Evolutionary conservation across 2,888 invertebrate genomes (phyloP).

Genomic region (Epistrophe eligans): DNA sequence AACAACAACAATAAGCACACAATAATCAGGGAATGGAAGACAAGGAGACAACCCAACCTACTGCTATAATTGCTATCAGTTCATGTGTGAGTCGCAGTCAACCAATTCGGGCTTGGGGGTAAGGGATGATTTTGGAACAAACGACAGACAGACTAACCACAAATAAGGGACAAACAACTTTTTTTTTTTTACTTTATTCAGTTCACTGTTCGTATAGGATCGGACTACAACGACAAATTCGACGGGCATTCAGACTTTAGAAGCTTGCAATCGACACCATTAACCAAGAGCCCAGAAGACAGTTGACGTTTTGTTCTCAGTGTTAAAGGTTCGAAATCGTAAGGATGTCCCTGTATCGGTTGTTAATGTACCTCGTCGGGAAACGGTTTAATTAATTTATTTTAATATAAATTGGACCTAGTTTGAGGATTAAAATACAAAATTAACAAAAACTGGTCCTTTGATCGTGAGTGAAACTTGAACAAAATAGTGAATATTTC

Average conservation of each 20-base stretch:
- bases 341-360: constrained; percentile 63
- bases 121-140: constrained; percentile 72
- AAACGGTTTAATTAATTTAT: constrained; percentile 24
- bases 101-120: constrained; percentile 54
- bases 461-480: constrained; percentile 12
- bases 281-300: constrained; percentile 79
- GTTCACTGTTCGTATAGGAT: constrained; percentile 34
- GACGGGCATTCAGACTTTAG: constrained; percentile 45
- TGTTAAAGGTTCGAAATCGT: constrained; percentile 80
- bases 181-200: constrained; percentile 59
- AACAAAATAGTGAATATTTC: constrained; percentile 31
- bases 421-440: constrained; percentile 17
- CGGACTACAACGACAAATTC: constrained; percentile 36
- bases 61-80: constrained; percentile 71
- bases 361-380: constrained; percentile 10
- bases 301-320: constrained; percentile 83
- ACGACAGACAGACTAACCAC: constrained; percentile 75
- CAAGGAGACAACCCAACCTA: constrained; percentile 69
- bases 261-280: constrained; percentile 76
- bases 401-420: background rate
- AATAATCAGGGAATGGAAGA: constrained; percentile 30
- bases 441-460: constrained; percentile 14
- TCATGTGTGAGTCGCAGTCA: constrained; percentile 61
- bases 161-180: constrained; percentile 75
- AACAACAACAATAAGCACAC: constrained; percentile 43